Evolutionary conservation across 2,888 invertebrate species (phyloP), one percentile per base, ranked within the genome.

Genomic region (Ryuthela nishihirai): DNA sequence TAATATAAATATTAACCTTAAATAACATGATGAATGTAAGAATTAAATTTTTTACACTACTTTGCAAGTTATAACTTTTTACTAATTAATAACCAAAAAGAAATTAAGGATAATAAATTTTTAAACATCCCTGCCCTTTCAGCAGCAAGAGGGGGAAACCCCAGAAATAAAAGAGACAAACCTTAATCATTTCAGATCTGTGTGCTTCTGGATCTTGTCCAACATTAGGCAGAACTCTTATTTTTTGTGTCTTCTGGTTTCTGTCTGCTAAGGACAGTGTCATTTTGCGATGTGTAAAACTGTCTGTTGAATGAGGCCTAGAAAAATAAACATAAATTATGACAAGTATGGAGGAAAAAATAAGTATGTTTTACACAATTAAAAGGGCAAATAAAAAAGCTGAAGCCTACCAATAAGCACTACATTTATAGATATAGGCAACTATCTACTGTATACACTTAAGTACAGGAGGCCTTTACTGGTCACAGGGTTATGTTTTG

Each of bases 221-320:
- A 34, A 93, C 90, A 74, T 90, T 91, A 1, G 94, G 92, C 67
- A 99, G 78, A 52, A 99, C 92, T 77, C 97, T 95, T 70, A 99
- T 97, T 45, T 93, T 92, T 1, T 88, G 85, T 0, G 92, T 88
- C 76, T 95, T 95, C 45, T 89, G 85, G 38, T 92, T 88, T 47
- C 95, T 82, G 76, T 99, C 98, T 0, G 98, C 98, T 67, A 98
- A 79, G 0, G 95, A 97, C 76, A 98, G 81, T 0, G 98, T 99
- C 88, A 99, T 97, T 81, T 99, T 99, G 67, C 95, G 83, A 75
- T 99, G 98, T 0, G 99, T 99, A 77, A 97, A 94, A 20, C 97
- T 97, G 73, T 99, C 98, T 0, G 98, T 99, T 0, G 98, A 98
- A 74, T 97, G 95, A 0, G 99, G 99, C 38, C 98, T 82, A 68